Percentiles rank a stretch among this genome's conserved stretches.
Conservation (phyloP, 2,113 vertebrate species). For the Trichechus manatus region DNA sequence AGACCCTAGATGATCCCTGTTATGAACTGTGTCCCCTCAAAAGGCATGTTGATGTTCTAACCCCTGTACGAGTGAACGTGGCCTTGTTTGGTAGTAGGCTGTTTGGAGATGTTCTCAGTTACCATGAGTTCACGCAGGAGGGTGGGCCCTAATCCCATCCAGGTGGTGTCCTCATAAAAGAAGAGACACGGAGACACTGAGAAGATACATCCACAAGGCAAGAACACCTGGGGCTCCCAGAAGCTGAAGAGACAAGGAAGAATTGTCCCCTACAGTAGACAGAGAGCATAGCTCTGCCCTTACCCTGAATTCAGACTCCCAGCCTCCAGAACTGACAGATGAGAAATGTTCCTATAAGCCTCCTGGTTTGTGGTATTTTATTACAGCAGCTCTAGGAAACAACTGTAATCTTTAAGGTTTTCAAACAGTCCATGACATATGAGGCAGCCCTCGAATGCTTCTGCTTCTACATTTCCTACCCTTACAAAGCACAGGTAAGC, state of each 20-base stretch:
- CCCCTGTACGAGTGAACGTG: background rate
- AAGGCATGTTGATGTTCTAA: background rate
- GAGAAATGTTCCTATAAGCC: too few species aligned
- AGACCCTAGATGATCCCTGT: background rate
- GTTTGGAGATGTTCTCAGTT: background rate
- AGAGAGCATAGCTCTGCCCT: background rate
- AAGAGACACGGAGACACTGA: background rate
- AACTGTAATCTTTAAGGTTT: background rate
- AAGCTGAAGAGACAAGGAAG: background rate
- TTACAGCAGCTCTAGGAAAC: background rate
- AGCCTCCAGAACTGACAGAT: background rate
- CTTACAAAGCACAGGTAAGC: background rate
- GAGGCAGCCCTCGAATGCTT: background rate
- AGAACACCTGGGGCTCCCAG: background rate
- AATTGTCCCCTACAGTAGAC: background rate
- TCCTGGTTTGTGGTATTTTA: too few species aligned
- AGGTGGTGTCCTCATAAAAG: background rate
- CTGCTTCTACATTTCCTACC: rapidly evolving
- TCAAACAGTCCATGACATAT: rapidly evolving
- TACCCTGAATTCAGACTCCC: background rate
- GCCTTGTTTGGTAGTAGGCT: background rate
- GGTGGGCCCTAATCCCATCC: background rate
- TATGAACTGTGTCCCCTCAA: background rate
- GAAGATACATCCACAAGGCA: background rate
- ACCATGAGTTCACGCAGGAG: background rate